A percentile compares a stretch with the other conserved stretches of the same genome.
phyloP scores from a whole-genome alignment of 2,797 vertebrate species.

The Trematomus bernacchii region DNA sequence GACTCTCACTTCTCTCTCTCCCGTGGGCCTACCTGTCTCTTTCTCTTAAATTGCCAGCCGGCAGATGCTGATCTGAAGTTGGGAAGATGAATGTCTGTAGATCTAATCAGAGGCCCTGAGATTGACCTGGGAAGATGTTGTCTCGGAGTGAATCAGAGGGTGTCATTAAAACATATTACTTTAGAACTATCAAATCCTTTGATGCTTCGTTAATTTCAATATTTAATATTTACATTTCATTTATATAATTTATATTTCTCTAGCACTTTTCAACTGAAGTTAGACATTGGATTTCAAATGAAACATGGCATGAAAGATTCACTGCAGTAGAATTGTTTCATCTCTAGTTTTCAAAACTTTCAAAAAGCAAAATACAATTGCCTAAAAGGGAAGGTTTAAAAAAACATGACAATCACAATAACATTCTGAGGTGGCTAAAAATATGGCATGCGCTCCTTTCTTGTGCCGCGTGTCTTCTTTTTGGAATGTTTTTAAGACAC shows the following conservation, averaged over 20 bases:
- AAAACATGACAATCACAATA: no score
- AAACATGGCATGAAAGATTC: not conserved
- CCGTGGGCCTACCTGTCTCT: conserved; percentile 46
- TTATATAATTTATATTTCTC: conserved; percentile 5
- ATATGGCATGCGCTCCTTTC: not conserved
- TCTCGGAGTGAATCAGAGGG: conserved; percentile 40
- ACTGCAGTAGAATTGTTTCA: not conserved
- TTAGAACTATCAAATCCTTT: conserved; percentile 1
- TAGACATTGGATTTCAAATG: conserved; percentile 11
- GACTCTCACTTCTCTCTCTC: conserved; percentile 56
- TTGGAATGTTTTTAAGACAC: no score
- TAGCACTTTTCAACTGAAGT: not conserved
- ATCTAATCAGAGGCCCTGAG: conserved; percentile 64
- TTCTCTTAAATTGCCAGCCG: conserved; percentile 62
- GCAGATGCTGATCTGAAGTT: conserved; percentile 66
- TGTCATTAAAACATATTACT: conserved; percentile 12
- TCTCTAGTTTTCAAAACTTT: not conserved
- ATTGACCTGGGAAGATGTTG: conserved; percentile 58
- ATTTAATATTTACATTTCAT: conserved; percentile 8
- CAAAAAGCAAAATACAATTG: not conserved
- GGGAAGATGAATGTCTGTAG: conserved; percentile 69
- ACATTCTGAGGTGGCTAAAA: no score
- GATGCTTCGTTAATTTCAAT: conserved; percentile 6
- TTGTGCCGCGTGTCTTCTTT: not conserved
- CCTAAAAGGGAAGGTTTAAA: not conserved